Conservation (phyloP, 2,888 invertebrate species). For the Trachelus troglodyta region DNA sequence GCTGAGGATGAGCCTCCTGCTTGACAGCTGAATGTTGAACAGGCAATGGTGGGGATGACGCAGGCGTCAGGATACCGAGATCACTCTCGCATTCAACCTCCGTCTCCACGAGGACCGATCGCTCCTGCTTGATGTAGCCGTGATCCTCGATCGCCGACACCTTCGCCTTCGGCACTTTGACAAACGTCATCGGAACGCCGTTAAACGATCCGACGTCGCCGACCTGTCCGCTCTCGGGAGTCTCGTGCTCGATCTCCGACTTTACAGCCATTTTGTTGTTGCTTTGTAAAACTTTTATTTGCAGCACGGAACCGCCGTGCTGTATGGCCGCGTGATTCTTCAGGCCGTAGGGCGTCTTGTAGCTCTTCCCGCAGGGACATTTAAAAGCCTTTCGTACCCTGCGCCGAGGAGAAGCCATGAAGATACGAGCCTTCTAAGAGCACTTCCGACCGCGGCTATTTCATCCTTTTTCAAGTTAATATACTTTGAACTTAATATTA, state of each 20-base stretch:
- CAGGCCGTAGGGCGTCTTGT: constrained; percentile 83
- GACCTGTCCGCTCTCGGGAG: not conserved
- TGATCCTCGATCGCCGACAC: constrained; percentile 55
- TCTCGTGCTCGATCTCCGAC: constrained; percentile 14
- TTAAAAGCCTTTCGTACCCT: constrained; percentile 84
- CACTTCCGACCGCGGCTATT: not conserved
- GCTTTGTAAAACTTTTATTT: constrained; percentile 21
- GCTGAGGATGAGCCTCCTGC: constrained; percentile 24
- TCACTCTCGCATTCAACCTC: constrained; percentile 45
- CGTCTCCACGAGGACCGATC: constrained; percentile 29
- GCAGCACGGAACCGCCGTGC: constrained; percentile 53
- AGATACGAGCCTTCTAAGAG: not conserved
- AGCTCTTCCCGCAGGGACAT: constrained; percentile 88
- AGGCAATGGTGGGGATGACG: constrained; percentile 49
- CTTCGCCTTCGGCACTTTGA: constrained; percentile 39
- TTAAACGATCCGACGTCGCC: constrained; percentile 16
- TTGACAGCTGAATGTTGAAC: constrained; percentile 33
- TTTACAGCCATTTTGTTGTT: constrained; percentile 18
- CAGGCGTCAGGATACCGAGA: constrained; percentile 58
- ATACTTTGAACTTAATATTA: not conserved
- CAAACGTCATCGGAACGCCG: constrained; percentile 19
- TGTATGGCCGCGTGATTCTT: constrained; percentile 75
- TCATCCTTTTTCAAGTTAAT: not conserved
- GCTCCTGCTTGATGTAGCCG: constrained; percentile 52
- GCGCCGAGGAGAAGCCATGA: not conserved